Percentiles rank a stretch among this genome's conserved stretches.
Conservation (phyloP, 2,888 invertebrate genomes). For the Isotomurus palustris region DNA sequence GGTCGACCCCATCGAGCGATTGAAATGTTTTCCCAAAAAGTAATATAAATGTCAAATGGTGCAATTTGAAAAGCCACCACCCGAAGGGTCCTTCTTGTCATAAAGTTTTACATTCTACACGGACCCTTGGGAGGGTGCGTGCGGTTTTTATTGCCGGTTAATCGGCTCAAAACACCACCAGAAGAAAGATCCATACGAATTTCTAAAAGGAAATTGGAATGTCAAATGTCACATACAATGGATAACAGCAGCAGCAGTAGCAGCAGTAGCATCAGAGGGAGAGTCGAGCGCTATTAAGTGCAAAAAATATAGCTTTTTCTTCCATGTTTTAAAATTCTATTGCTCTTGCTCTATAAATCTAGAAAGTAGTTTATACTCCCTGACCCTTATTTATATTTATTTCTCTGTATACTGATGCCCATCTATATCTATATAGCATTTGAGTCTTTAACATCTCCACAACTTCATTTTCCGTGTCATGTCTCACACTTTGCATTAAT, state of each 20-base stretch:
- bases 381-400: too few species aligned
- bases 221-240: slow-evolving; percentile 6
- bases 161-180: slow-evolving; percentile 31
- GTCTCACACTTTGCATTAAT: neutral
- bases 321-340: neutral
- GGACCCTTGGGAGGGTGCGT: slow-evolving; percentile 15
- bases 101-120: neutral
- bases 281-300: too few species aligned
- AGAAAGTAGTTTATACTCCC: too few species aligned
- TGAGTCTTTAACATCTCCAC: too few species aligned
- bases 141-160: slow-evolving; percentile 35
- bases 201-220: slow-evolving; percentile 2
- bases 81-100: neutral
- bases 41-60: too few species aligned
- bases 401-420: too few species aligned
- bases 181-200: slow-evolving; percentile 1
- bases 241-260: too few species aligned
- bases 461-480: neutral
- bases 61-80: neutral
- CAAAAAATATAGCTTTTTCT: too few species aligned
- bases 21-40: too few species aligned
- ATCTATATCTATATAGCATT: too few species aligned
- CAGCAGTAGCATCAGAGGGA: too few species aligned
- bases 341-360: neutral
- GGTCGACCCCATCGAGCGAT: too few species aligned